phyloP scores from a whole-genome alignment of 2,888 invertebrate genomes.

The Timema cristinae region DNA sequence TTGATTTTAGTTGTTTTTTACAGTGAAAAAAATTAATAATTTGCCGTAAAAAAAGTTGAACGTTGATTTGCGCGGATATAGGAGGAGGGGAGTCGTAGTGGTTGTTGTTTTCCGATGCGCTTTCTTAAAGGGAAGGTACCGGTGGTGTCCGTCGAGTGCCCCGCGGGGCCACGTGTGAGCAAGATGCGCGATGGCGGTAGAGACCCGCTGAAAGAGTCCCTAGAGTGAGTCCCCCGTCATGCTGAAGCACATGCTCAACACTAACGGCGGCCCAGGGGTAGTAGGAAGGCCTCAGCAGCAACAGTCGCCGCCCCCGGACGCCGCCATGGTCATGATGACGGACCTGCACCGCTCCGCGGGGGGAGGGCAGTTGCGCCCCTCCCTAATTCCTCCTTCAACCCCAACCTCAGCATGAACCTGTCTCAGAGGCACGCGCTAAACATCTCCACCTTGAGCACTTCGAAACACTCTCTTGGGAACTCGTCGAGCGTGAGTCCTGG shows the following conservation, averaged over 20 bases:
- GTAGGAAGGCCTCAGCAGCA: conserved; percentile 42
- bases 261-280: conserved; percentile 45
- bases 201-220: not conserved
- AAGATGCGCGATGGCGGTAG: not conserved
- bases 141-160: no score
- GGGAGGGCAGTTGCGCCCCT: conserved; percentile 10
- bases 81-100: no score
- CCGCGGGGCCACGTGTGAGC: no score
- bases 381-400: conserved; percentile 34
- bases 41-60: no score
- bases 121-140: no score
- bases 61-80: no score
- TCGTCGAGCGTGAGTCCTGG: conserved; percentile 55
- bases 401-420: conserved; percentile 44
- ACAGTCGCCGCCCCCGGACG: conserved; percentile 43
- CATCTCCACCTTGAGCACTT: conserved; percentile 55
- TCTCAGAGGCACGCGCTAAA: conserved; percentile 39
- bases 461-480: conserved; percentile 59
- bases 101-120: no score
- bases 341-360: conserved; percentile 15
- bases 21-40: no score
- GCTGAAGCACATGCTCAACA: conserved; percentile 66
- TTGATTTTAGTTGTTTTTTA: no score
- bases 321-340: conserved; percentile 18
- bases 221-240: conserved; percentile 43